Conservation (phyloP, 2,113 vertebrate species). For the Phodopus roborovskii region DNA sequence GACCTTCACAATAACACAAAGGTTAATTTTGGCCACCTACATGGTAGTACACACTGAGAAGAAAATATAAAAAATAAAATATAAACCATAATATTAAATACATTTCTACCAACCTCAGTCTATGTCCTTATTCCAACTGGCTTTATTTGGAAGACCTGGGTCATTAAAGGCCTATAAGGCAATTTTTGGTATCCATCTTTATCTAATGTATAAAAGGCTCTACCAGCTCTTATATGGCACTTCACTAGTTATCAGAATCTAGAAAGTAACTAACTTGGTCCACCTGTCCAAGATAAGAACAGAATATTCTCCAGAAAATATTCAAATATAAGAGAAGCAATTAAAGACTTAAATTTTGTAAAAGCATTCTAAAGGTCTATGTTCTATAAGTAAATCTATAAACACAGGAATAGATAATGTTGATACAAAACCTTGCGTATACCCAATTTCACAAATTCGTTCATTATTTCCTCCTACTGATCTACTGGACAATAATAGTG, state of each 20-base stretch:
- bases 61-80: neutral
- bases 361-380: neutral
- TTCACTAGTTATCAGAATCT: neutral
- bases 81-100: neutral
- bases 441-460: neutral
- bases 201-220: neutral
- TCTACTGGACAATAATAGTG: neutral
- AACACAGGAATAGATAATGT: neutral
- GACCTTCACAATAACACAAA: neutral
- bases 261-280: neutral
- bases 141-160: neutral
- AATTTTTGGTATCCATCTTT: neutral
- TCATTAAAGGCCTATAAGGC: neutral
- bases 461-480: neutral
- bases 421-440: too few species aligned
- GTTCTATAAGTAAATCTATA: neutral
- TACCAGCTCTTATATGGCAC: neutral
- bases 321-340: neutral
- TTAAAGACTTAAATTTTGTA: neutral
- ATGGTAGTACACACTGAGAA: neutral
- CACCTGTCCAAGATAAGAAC: neutral
- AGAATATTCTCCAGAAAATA: neutral
- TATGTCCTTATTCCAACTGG: neutral
- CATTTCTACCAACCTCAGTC: neutral
- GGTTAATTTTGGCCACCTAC: neutral